A percentile compares a stretch with the other conserved stretches of the same genome.
Conservation (phyloP, 2,113 vertebrate genomes). For the Macrotis lagotis region DNA sequence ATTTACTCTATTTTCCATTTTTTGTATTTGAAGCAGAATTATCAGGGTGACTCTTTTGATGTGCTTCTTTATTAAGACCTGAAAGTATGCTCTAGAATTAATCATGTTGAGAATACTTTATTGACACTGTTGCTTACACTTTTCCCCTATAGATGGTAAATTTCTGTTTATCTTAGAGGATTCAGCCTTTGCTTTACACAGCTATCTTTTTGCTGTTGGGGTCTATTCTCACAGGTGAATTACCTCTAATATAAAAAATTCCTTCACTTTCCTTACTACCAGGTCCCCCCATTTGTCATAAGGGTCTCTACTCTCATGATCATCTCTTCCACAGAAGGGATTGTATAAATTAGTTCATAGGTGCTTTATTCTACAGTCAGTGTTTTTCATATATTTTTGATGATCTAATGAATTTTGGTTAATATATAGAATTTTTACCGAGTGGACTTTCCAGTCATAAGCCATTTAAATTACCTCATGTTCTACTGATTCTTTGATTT, state of each 20-base stretch:
- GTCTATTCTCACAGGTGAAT: not conserved
- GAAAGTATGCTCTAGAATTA: not conserved
- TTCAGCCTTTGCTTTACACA: not conserved
- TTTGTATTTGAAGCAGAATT: not conserved
- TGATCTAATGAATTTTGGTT: not conserved
- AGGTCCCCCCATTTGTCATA: not conserved
- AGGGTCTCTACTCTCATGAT: not conserved
- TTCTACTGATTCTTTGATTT: not conserved
- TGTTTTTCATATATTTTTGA: not conserved
- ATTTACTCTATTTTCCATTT: not conserved
- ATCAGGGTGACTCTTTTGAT: not conserved
- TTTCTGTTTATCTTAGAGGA: not conserved
- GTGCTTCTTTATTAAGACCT: too few relatives aligned
- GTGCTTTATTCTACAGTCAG: not conserved
- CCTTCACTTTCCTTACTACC: too few relatives aligned
- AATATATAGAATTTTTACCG: not conserved
- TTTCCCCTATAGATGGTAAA: not conserved
- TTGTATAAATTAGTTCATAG: not conserved
- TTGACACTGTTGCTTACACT: not conserved
- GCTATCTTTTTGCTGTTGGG: not conserved
- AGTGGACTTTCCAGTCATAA: not conserved
- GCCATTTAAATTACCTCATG: not conserved
- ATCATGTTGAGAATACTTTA: not conserved
- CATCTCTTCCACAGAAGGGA: not conserved
- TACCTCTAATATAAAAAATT: not conserved